Evolutionary conservation across 2,797 vertebrate species (phyloP), one percentile per base, ranked within the genome.

Genomic region (Chanos chanos): DNA sequence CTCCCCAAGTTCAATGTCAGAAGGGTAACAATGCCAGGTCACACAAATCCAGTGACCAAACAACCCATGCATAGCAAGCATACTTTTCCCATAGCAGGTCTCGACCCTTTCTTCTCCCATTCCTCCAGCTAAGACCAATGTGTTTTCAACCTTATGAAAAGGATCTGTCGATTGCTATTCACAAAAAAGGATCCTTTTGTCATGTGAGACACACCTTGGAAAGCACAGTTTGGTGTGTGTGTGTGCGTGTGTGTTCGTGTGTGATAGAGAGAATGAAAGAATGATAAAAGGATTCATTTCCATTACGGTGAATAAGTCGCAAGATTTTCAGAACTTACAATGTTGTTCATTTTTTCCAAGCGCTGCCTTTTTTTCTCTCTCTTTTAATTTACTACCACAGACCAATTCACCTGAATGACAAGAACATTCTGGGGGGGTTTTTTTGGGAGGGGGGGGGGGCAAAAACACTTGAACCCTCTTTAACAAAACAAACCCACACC

Each of bases 1-100:
- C 74, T 76, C 72, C 72, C 70, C 81, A 87, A 87, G 86, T 89
- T 87, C 86, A 89, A 83, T 87, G 84, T 87, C 86, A 83, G 80
- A 75, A 79, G 77, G 80, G 77, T 71, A 81, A 86, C 82, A 85
- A 83, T 81, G 73, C 72, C 69, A 30, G 57, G 76, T 74, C 71
- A 73, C 73, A 81, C 86, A 83, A 84, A 86, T 84, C 79, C 77
- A 43, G 54, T 73, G 77, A 80, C 70, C 76, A 81, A 79, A 86
- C 81, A 82, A 74, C 64, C 61, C 71, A 24, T 74, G 76, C 83
- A 82, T 81, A 81, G 82, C 81, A 80, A 73, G 69, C 83, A 86
- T 85, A 85, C 64, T 82, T 89, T 76, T 82, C 83, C 77, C 81
- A 83, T 59, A 81, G 77, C 72, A 73, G 68, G 73, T 67, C 74